A percentile compares a stretch with the other conserved stretches of the same genome.
Conservation (phyloP, 2,113 vertebrate species). For the Gymnobelideus leadbeateri region DNA sequence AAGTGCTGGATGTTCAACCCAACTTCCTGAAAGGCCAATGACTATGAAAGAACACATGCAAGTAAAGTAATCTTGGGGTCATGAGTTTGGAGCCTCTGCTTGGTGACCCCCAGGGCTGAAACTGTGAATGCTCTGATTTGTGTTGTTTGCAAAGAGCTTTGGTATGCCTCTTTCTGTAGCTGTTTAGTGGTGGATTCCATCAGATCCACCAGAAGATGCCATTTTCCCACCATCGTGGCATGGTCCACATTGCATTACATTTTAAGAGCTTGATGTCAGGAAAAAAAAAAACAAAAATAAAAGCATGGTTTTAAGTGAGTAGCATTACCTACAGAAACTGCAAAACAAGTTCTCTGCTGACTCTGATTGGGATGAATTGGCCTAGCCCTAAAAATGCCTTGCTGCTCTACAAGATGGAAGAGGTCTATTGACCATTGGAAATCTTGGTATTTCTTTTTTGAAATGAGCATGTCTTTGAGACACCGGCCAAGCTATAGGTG, state of each 20-base stretch:
- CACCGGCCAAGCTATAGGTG: neutral
- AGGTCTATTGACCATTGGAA: neutral
- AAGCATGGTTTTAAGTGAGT: neutral
- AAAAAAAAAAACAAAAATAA: neutral
- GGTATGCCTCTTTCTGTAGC: neutral
- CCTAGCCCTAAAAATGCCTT: neutral
- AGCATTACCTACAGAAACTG: neutral
- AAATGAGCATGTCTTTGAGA: neutral
- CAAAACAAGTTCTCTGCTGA: neutral
- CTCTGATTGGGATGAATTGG: too few relatives aligned
- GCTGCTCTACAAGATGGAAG: neutral
- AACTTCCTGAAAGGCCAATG: conserved; percentile 18
- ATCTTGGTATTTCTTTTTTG: neutral
- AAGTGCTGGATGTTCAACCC: conserved; percentile 5
- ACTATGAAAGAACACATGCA: conserved; percentile 31
- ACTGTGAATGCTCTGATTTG: too few relatives aligned
- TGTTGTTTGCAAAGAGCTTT: conserved; percentile 16
- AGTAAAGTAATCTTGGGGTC: conserved; percentile 61
- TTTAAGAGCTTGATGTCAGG: neutral
- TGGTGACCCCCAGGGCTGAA: conserved; percentile 36
- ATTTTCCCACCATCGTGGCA: conserved; percentile 22
- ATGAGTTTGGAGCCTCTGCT: neutral
- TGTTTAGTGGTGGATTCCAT: conserved; percentile 24
- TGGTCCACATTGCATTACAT: neutral
- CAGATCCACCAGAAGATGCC: conserved; percentile 11